These are phyloP conservation scores for Epinotia brunnichana DNA, from an alignment of 2,888 invertebrate species.

Conservation along the genomic window DNA sequence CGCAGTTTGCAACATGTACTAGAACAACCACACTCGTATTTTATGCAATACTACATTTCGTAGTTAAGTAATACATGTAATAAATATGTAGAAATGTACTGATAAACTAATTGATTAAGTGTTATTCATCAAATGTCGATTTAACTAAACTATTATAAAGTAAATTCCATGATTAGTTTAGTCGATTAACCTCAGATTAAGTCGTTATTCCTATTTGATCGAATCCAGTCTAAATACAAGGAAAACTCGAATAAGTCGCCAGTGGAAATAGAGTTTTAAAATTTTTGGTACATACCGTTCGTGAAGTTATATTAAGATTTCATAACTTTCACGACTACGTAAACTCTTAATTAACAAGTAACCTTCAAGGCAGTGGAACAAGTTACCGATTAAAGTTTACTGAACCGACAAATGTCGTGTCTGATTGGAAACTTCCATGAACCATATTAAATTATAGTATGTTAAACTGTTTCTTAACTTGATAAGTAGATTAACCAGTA, in stretches of 20 bases:
- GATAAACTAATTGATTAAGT: background rate
- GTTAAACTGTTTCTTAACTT: constrained; percentile 35
- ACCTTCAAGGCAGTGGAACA: constrained; percentile 13
- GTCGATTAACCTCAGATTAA: no score
- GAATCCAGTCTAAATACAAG: no score
- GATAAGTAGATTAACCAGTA: constrained; percentile 35
- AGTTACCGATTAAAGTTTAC: constrained; percentile 30
- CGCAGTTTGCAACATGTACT: constrained; percentile 28
- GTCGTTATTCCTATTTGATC: no score
- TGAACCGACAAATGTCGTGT: constrained; percentile 27
- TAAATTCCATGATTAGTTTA: no score
- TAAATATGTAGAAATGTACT: constrained; percentile 1
- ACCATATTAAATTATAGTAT: constrained; percentile 19
- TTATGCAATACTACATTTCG: constrained; percentile 30
- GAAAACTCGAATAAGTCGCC: no score
- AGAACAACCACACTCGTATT: constrained; percentile 13
- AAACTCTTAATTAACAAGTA: constrained; percentile 17
- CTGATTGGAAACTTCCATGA: constrained; percentile 16
- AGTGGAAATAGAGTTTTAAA: background rate
- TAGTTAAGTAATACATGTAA: constrained; percentile 12
- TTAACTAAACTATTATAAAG: no score
- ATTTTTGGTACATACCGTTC: background rate
- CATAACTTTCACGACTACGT: constrained; percentile 10
- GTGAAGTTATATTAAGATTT: background rate
- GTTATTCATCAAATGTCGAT: background rate